phyloP scores from a whole-genome alignment of 2,797 vertebrate species.

The Mastacembelus armatus region DNA sequence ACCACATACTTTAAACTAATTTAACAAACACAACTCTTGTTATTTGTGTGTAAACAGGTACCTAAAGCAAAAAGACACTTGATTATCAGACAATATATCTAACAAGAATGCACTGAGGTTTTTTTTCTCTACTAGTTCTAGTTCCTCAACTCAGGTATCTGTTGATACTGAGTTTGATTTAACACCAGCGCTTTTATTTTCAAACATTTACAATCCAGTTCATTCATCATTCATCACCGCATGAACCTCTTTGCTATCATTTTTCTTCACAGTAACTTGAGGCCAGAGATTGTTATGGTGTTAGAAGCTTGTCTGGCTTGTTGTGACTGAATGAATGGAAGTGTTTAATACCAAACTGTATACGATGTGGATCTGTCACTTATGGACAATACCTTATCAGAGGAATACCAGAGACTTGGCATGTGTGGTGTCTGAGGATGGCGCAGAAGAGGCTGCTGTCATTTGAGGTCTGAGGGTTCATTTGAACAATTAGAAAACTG shows the following conservation, averaged over 20 bases:
- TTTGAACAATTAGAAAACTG: neutral
- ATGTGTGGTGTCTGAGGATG: slow-evolving; percentile 12
- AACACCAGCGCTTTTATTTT: neutral
- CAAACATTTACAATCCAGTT: neutral
- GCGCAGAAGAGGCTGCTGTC: neutral
- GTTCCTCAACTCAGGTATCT: neutral
- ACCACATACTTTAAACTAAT: slow-evolving; percentile 30
- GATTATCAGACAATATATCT: neutral
- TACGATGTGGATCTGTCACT: neutral
- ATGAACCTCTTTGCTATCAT: neutral
- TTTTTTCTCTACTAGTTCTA: neutral
- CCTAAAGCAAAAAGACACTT: no score
- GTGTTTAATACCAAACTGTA: neutral
- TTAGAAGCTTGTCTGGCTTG: neutral
- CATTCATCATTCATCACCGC: neutral
- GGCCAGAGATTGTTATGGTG: no score
- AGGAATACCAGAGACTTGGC: neutral
- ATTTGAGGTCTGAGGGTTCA: no score
- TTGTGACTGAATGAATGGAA: neutral
- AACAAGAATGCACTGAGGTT: neutral
- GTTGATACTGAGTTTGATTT: no score
- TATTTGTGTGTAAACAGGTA: no score
- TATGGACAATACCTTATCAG: no score
- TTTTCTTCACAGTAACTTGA: neutral
- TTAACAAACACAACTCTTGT: no score